A percentile compares a stretch with the other conserved stretches of the same genome.
Conservation (phyloP, 2,888 invertebrate species). For the Ditylenchus weischeri region DNA sequence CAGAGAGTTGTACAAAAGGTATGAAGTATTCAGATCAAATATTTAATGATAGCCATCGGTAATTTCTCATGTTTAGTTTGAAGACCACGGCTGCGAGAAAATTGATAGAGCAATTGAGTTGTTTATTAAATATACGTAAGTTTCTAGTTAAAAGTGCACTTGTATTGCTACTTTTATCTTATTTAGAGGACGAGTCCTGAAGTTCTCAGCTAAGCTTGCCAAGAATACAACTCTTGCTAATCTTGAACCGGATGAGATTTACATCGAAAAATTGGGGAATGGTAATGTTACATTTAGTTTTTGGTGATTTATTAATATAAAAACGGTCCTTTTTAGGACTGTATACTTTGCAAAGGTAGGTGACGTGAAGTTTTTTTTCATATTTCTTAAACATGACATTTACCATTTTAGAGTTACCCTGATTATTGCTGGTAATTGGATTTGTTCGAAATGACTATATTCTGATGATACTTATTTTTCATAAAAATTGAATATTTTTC, state of each 20-base stretch:
- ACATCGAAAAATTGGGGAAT: slow-evolving; percentile 81
- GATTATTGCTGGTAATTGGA: too few relatives aligned
- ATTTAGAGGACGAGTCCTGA: slow-evolving; percentile 40
- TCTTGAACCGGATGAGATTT: slow-evolving; percentile 70
- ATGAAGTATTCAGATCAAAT: too few relatives aligned
- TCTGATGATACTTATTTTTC: too few relatives aligned
- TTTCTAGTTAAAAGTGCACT: too few relatives aligned
- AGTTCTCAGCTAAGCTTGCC: slow-evolving; percentile 36
- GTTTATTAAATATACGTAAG: slow-evolving; percentile 77
- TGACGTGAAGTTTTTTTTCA: too few relatives aligned
- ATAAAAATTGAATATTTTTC: slow-evolving; percentile 56
- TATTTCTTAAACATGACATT: too few relatives aligned
- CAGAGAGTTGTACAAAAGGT: slow-evolving; percentile 81
- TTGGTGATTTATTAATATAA: too few relatives aligned
- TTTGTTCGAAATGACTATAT: too few relatives aligned
- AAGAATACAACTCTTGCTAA: slow-evolving; percentile 21
- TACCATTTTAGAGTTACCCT: too few relatives aligned
- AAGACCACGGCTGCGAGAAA: slow-evolving; percentile 95
- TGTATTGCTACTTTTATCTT: too few relatives aligned
- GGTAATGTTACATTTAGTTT: slow-evolving; percentile 63
- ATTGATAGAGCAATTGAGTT: slow-evolving; percentile 91
- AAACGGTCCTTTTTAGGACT: slow-evolving; percentile 60
- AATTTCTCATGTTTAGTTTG: slow-evolving; percentile 66
- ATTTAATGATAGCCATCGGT: too few relatives aligned
- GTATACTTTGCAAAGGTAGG: slow-evolving; percentile 78